These are phyloP conservation scores for Philaenus spumarius DNA, from an alignment of 1,140 invertebrate species.

Conservation along the genomic window DNA sequence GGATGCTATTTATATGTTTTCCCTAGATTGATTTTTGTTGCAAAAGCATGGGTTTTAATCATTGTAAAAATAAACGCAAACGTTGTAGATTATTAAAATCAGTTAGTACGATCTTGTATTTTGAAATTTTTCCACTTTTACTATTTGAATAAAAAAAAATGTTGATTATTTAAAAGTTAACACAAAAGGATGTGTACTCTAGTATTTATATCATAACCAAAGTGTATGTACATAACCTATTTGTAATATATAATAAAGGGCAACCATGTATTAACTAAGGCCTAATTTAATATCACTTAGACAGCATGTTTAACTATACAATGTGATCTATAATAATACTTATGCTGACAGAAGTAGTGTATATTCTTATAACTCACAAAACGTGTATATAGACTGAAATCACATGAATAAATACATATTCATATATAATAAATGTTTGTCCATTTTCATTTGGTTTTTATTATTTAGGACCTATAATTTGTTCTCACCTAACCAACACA, in stretches of 20 bases:
- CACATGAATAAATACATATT: constrained; percentile 15
- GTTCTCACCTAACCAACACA: too few relatives aligned
- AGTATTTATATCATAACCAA: constrained; percentile 5
- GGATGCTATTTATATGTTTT: not conserved
- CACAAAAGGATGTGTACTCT: too few relatives aligned
- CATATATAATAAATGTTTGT: constrained; percentile 6
- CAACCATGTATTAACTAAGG: constrained; percentile 1
- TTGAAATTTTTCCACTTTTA: too few relatives aligned
- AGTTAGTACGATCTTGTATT: too few relatives aligned
- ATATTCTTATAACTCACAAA: constrained; percentile 15
- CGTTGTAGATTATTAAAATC: constrained; percentile 4
- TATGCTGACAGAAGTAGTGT: constrained; percentile 5
- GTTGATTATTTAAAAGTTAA: too few relatives aligned
- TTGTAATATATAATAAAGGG: constrained; percentile 4
- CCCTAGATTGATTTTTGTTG: not conserved
- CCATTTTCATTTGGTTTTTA: too few relatives aligned
- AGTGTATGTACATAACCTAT: constrained; percentile 3
- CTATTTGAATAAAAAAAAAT: too few relatives aligned
- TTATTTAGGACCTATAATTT: too few relatives aligned
- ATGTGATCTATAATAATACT: not conserved
- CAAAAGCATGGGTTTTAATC: not conserved
- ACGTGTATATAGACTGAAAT: constrained; percentile 15
- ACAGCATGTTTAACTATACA: not conserved
- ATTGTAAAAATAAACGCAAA: constrained; percentile 5
- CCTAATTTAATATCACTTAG: not conserved